phyloP scores from a whole-genome alignment of 2,797 vertebrate genomes.

The Falco berigora region DNA sequence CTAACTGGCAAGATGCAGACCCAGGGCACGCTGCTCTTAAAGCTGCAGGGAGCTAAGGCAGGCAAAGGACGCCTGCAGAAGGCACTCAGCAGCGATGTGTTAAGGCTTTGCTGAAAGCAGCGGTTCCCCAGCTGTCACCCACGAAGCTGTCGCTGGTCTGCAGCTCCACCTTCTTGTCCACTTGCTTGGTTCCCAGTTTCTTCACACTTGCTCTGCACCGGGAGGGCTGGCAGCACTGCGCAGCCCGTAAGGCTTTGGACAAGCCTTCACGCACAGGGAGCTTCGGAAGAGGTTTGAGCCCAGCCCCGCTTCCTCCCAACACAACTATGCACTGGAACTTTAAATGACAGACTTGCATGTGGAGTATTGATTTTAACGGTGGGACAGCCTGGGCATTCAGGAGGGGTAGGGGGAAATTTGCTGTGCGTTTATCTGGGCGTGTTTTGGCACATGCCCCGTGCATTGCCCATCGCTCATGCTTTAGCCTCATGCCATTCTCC shows the following conservation, averaged over 20 bases:
- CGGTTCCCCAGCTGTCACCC: not conserved
- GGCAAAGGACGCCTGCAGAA: not conserved
- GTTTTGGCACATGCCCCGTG: not conserved
- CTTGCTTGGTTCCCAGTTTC: not conserved
- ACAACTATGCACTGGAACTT: not conserved
- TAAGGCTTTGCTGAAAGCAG: not conserved
- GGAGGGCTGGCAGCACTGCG: not conserved
- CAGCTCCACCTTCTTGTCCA: not conserved
- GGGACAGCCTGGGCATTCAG: not conserved
- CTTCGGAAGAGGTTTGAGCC: not conserved
- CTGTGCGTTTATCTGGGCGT: not conserved
- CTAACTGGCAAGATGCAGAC: not conserved
- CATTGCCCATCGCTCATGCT: not conserved
- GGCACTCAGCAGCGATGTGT: not conserved
- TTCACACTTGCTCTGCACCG: not conserved
- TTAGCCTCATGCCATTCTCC: not conserved
- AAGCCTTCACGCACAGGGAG: not conserved
- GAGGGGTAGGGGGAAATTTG: not conserved
- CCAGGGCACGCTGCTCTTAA: accelerated
- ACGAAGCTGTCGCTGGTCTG: not conserved
- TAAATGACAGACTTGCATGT: not conserved
- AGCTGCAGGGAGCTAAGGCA: not conserved
- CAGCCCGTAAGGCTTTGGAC: not conserved
- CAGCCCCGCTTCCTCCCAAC: not conserved
- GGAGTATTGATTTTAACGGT: not conserved